Conservation (phyloP, 1,140 invertebrate genomes). For the Argopecten irradians region DNA sequence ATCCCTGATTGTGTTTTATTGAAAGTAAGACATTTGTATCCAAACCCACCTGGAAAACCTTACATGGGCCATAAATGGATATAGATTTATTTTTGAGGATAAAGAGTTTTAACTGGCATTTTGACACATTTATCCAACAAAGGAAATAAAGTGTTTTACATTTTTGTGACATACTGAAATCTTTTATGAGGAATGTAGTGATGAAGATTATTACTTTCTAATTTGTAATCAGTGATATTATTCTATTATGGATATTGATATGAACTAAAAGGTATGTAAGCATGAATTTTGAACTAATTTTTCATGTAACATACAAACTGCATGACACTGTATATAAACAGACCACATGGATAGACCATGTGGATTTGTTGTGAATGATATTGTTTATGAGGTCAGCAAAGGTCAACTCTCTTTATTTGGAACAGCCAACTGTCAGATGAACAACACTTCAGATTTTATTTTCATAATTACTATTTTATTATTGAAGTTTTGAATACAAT, state of each 20-base stretch:
- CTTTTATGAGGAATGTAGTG: too few species aligned
- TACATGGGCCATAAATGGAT: constrained; percentile 20
- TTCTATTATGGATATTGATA: too few species aligned
- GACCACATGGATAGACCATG: too few species aligned
- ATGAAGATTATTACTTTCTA: too few species aligned
- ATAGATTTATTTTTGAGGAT: background rate
- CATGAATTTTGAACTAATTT: background rate
- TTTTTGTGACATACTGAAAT: background rate
- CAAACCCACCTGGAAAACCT: background rate
- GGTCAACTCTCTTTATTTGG: too few species aligned
- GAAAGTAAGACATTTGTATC: background rate
- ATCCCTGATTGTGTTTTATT: constrained; percentile 16
- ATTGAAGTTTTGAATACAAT: too few species aligned
- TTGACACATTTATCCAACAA: background rate
- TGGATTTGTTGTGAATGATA: too few species aligned
- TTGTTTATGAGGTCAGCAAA: too few species aligned
- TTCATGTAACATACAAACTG: background rate
- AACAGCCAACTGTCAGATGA: too few species aligned
- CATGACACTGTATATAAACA: background rate
- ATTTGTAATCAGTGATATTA: too few species aligned
- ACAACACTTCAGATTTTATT: too few species aligned
- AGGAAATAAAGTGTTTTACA: background rate
- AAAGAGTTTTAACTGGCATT: background rate
- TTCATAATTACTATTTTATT: too few species aligned
- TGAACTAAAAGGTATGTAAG: background rate